Conservation (phyloP, 2,888 invertebrate genomes). For the Horisme vitalbata region DNA sequence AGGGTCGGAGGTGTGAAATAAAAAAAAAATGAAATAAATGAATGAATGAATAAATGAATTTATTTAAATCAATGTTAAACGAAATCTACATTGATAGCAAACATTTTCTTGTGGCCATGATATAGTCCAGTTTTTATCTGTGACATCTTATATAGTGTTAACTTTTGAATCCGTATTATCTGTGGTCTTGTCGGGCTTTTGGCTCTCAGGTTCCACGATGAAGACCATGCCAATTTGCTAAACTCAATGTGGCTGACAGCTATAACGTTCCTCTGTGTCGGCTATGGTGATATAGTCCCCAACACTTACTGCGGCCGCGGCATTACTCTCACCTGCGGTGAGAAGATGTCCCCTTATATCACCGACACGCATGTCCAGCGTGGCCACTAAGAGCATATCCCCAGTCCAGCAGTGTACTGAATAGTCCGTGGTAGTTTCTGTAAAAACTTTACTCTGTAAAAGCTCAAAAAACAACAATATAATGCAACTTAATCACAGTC, state of each 20-base stretch:
- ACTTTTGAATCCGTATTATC: constrained; percentile 59
- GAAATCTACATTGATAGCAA: constrained; percentile 26
- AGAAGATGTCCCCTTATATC: no score
- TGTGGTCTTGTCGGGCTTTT: constrained; percentile 82
- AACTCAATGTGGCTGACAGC: constrained; percentile 99
- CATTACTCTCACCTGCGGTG: constrained; percentile 98
- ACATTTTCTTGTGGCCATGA: constrained; percentile 14
- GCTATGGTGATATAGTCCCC: constrained; percentile 99
- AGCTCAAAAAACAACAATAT: no score
- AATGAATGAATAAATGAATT: constrained; percentile 46
- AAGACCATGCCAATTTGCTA: constrained; percentile 98
- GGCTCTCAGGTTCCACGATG: constrained; percentile 96
- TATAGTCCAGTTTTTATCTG: constrained; percentile 21
- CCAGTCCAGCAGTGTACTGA: no score
- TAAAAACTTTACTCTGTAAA: no score
- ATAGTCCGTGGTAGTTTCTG: no score
- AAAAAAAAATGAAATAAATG: no score
- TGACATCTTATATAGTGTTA: constrained; percentile 31
- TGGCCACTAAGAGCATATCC: no score
- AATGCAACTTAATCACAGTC: no score
- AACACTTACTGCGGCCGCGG: constrained; percentile 99
- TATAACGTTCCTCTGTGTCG: constrained; percentile 99
- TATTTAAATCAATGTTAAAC: constrained; percentile 37
- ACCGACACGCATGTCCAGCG: no score
- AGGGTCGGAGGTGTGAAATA: no score